Evolutionary conservation across 1,140 invertebrate species (phyloP), one percentile per base, ranked within the genome.

Genomic region (Samia ricini): DNA sequence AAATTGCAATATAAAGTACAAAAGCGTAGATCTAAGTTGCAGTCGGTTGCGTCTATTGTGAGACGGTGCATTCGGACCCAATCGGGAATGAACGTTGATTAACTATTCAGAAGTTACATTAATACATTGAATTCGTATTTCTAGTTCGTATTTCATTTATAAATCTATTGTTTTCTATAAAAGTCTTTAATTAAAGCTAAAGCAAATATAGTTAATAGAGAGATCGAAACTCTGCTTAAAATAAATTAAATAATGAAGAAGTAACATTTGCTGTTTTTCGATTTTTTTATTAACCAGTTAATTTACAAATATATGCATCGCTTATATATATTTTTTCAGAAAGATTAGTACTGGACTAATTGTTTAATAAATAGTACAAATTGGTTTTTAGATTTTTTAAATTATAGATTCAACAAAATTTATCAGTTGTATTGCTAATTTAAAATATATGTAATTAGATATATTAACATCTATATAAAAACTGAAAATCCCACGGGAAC

Each of bases 41-140:
- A 56, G 15, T 75, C 75, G 66, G 79, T 64, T 85, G 81, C 77
- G 78, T 75, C 79, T 70, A 86, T 88, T 86, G 78, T 84, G 66
- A 71, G 23, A 52, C 50, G 57, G 48, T 61, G 55, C 60, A 68
- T 77, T 85, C 65, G 74, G 64, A 81, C 71, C 76, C 78, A 88
- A 82, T 86, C 78, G 74, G 77, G 77, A 85, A 83, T 86, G 77
- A 80, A 84, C 77, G 68, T 65, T 78, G 83, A 86, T 85, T 85
- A 86, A 83, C 81, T 82, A 77, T 83, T 81, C 68, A 69, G 74
- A 85, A 81, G 78, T 78, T 63, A 67, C 66, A 73, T 65, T 65
- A 79, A 79, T 76, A 78, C 71, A 72, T 72, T 76, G 72, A 76
- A 72, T 74, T 78, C 69, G 63, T 76, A 74, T 63, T 19, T 62